phyloP scores from a whole-genome alignment of 2,113 vertebrate species.

The Oncorhynchus kisutch region DNA sequence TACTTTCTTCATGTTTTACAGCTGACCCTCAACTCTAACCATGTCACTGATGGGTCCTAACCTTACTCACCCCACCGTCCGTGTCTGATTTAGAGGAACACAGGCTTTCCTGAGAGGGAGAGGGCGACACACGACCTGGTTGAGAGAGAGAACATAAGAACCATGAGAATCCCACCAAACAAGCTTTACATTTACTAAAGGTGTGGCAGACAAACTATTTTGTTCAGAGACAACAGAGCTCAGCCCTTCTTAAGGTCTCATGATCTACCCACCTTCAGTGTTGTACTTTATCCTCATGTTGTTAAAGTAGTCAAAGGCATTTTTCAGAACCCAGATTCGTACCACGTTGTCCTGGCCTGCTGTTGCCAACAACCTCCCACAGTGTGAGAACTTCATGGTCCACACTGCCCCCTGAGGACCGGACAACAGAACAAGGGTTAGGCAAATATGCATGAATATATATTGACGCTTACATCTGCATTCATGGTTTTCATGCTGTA shows the following conservation, averaged over 20 bases:
- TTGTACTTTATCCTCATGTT: constrained; percentile 99
- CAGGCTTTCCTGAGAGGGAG: constrained; percentile 97
- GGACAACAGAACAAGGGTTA: constrained; percentile 12
- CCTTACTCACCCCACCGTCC: constrained; percentile 82
- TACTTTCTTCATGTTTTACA: background rate
- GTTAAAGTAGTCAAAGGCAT: constrained; percentile 97
- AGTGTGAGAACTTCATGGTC: constrained; percentile 99
- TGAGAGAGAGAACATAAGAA: constrained; percentile 17
- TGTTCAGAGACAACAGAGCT: background rate
- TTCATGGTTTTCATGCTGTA: background rate
- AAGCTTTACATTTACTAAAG: background rate
- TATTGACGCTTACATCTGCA: background rate
- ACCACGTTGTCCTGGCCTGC: constrained; percentile 97
- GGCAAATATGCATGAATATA: background rate
- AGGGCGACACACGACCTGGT: constrained; percentile 94
- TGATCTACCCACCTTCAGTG: constrained; percentile 84
- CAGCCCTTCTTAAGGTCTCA: background rate
- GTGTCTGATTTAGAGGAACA: constrained; percentile 97
- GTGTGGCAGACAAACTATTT: background rate
- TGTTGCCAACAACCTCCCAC: constrained; percentile 90
- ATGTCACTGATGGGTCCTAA: background rate
- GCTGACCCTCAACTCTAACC: background rate
- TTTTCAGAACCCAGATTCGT: constrained; percentile 97
- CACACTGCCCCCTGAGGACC: constrained; percentile 90
- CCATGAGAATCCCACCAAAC: background rate